Evolutionary conservation across 2,113 vertebrate species (phyloP).

Genomic region (Ginglymostoma cirratum): DNA sequence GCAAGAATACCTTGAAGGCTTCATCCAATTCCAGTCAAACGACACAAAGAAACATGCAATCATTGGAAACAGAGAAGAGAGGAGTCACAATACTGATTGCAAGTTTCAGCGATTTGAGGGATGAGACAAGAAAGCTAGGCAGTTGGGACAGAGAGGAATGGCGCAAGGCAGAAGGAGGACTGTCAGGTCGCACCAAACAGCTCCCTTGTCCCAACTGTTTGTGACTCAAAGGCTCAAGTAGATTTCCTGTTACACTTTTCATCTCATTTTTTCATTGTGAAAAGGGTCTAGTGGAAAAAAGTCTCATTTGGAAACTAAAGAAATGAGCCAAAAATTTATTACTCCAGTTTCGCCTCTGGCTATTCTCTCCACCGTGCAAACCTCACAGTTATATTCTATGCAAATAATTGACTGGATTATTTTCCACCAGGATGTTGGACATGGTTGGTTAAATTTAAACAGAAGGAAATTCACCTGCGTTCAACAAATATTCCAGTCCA

Average conservation of each 20-base stretch:
- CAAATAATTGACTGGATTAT: neutral
- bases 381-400: neutral
- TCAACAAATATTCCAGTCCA: neutral
- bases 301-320: slow-evolving; percentile 32
- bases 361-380: neutral
- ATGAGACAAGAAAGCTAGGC: no score
- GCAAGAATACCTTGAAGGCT: neutral
- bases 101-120: neutral
- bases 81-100: neutral
- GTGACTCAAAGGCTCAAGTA: neutral
- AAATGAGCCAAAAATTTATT: slow-evolving; percentile 22
- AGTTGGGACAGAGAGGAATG: no score
- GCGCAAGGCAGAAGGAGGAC: neutral
- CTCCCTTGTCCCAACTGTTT: neutral
- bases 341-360: neutral
- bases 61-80: neutral
- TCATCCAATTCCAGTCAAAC: neutral
- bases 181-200: no score
- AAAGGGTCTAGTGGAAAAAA: slow-evolving; percentile 23
- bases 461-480: neutral
- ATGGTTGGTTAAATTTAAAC: neutral
- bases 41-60: neutral
- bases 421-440: neutral
- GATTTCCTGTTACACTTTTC: neutral
- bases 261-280: neutral